A percentile compares a stretch with the other conserved stretches of the same genome.
Evolutionary conservation across 1,140 invertebrate genomes (phyloP).

Genomic region (Brevipalpus yothersi): DNA sequence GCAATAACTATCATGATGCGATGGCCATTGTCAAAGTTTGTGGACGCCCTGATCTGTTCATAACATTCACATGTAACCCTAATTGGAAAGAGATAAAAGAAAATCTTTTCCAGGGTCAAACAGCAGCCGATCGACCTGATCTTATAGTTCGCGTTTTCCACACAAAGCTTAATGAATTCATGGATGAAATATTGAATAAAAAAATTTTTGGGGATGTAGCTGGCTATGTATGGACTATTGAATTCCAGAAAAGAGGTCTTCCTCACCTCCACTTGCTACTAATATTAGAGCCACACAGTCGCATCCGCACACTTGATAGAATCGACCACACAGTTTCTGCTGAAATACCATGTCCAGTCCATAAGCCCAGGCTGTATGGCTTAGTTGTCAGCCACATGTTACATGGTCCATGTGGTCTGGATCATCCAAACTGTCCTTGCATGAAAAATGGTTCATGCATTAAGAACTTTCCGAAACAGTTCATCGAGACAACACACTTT

Average conservation of each 20-base stretch:
- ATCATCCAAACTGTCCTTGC: constrained; percentile 11
- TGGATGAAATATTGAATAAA: background rate
- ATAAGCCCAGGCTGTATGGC: constrained; percentile 18
- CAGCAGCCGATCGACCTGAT: background rate
- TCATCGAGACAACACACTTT: background rate
- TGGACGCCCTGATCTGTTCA: constrained; percentile 21
- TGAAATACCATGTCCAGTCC: constrained; percentile 23
- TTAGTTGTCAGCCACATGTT: constrained; percentile 21
- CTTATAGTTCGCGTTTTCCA: background rate
- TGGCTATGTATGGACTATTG: background rate
- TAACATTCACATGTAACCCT: constrained; percentile 23
- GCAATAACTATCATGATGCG: constrained; percentile 14
- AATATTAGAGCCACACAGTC: background rate
- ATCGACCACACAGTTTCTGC: constrained; percentile 26
- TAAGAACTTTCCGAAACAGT: background rate
- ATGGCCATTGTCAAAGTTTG: constrained; percentile 16
- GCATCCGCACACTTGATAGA: constrained; percentile 9
- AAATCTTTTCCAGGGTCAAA: background rate
- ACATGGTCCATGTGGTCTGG: constrained; percentile 15
- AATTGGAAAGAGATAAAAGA: background rate
- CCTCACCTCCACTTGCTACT: background rate
- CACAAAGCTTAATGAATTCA: background rate
- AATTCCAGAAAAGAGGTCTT: background rate
- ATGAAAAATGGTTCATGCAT: constrained; percentile 5
- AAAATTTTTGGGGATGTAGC: constrained; percentile 12